Evolutionary conservation across 1,140 invertebrate genomes (phyloP), one percentile per base, ranked within the genome.

Genomic region (Lutraria rhynchaena): DNA sequence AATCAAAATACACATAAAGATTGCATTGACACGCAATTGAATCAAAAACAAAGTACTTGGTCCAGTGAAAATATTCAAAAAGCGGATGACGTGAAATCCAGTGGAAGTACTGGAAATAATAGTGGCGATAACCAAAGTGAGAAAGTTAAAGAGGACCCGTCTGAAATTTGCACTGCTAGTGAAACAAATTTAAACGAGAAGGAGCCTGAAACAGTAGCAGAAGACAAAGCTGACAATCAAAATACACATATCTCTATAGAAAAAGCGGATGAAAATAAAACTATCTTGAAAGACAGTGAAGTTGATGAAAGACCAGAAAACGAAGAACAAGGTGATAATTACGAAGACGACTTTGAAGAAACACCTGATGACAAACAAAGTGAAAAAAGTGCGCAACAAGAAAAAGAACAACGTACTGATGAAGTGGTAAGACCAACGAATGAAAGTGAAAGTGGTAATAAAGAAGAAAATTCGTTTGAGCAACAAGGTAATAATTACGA

Each of bases 321-420:
- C 65, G n/a, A 22, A 49, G 29, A 15, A 2, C 37, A 69, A 49
- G 31, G 37, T 9, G 44, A 49, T 24, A 31, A 0, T 4, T 49
- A 69, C 9, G 41, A 69, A 44, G 65, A 69, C 24, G 41, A 69
- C 3, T 49, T 31, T 69, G 65, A 69, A 51, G 65, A 31, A 41
- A 9, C 24, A 46, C 24, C 3, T 29, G 44, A 29, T 7, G 44
- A 46, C 0, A 44, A 69, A 15, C n/a, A 49, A 24, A 27, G 4
- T 24, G 29, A 33, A 1, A 24, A 19, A 33, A 35, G 5, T 33
- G n/a, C 11, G n/a, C 9, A 35, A 29, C 19, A 15, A 33, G 7
- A 17, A 19, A 1, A 60, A 5, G 24, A 13, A 24, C 15, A 60
- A 3, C 15, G 4, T 24, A 33, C 15, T 60, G n/a, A 60, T 17